Evolutionary conservation across 2,797 vertebrate species (phyloP), one percentile per base, ranked within the genome.

Genomic region (Cetoscarus ocellatus): DNA sequence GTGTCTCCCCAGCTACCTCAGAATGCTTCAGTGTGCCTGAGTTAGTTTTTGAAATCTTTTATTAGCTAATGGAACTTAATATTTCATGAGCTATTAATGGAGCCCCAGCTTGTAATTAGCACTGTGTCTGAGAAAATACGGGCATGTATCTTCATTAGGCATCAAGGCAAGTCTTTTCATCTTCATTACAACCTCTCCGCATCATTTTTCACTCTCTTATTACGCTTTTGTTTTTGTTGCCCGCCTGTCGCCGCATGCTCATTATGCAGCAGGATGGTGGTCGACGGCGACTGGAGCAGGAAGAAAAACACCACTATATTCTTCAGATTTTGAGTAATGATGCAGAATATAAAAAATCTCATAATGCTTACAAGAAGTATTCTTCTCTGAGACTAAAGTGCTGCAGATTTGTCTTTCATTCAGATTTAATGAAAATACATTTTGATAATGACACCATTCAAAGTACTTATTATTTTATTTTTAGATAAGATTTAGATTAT

Each of bases 51-150:
- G 44, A 68, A 70, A 80, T 69, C 70, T 91, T 92, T 93, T 93
- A 93, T 94, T 93, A 93, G 88, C 90, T 94, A 93, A 94, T 92
- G 91, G 91, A 89, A 90, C 87, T 94, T 93, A 93, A 95, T 94
- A 94, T 94, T 94, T 94, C 90, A 94, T 92, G 89, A 93, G 92
- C 88, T 91, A 94, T 94, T 94, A 94, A 94, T 93, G 91, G 90
- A 87, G 84, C 66, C 82, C 72, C 70, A 38, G 88, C 86, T 87
- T 68, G 84, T 92, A 94, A 95, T 95, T 94, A 94, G 91, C 60
- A 85, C 87, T 69, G 88, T 89, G 88, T 92, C 87, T 78, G 74
- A 91, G 91, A 92, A 93, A 44, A 90, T 79, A 84, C 69, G 53
- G 83, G 74, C 83, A 92, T 94, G 91, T 68, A 80, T 95, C 93